Base-by-base conservation (phyloP, 2,888 invertebrate species). In the Drosophila mimetica region DNA sequence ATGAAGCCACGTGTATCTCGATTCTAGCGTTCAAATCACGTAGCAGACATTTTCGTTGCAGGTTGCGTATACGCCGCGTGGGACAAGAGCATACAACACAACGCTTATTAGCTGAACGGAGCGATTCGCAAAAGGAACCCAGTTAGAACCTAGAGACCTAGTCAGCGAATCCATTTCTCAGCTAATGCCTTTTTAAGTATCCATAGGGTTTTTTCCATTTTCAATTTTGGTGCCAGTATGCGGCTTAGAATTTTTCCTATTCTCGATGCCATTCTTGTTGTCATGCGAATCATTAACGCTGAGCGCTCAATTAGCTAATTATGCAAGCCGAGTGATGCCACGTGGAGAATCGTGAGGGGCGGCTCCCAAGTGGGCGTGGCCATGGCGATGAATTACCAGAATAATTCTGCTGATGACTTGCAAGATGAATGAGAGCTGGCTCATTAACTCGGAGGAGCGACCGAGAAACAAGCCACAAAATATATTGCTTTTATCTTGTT, bases 1-100 rank as follows among this genome's bases (percentile, higher is more conserved):
- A 51, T 50, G 67, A 71, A 47, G 79, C 73, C 55, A 75, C 80
- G 78, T 82, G 84, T 69, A 50, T 67, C 54, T 52, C 52, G 58
- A 13, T 61, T 61, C 57, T 51, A 51, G 69, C 9, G 64, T 75
- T 66, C 75, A 78, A 86, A 81, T 86, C 84, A 86, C 84, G 86
- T 84, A 86, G 75, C 78, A 80, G 71, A 78, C 80, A 83, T 83
- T 86, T 71, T 76, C 71, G 75, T 65, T 72, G 76, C 74, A 75
- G 66, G 79, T 75, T 84, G 79, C 75, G 81, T 79, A 80, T 79
- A 81, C 74, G 83, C 70, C 66, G 71, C 75, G 59, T 83, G 63
- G 54, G 50, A 63, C 71, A 71, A 16, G 14, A 39, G 41, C 30
- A 37, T 30, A 39, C 30, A 73, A 47, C 42, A 70, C 34, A 55